These are phyloP conservation scores for Cygnus atratus DNA, from an alignment of 2,113 vertebrate genomes.

Conservation along the genomic window DNA sequence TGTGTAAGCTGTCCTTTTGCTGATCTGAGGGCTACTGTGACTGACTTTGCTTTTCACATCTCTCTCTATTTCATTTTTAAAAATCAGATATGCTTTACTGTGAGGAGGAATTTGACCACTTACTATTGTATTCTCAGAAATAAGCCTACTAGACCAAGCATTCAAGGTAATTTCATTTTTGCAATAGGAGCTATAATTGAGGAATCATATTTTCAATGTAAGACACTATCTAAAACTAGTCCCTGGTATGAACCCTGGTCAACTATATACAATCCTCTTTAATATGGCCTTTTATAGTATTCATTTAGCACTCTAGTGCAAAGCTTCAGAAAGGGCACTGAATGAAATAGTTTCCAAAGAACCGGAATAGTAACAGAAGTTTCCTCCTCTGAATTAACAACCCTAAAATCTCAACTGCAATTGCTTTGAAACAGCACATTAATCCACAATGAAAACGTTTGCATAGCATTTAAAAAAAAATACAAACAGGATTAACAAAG, in stretches of 20 bases:
- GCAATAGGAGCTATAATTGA: constrained; percentile 69
- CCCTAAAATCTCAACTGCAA: constrained; percentile 61
- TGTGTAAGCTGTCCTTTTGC: constrained; percentile 31
- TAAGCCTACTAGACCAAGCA: constrained; percentile 57
- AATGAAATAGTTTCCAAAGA: constrained; percentile 70
- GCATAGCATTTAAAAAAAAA: constrained; percentile 46
- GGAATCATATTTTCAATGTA: constrained; percentile 65
- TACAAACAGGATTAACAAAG: constrained; percentile 39
- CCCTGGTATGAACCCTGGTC: constrained; percentile 63
- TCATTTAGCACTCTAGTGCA: constrained; percentile 49
- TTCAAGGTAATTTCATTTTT: constrained; percentile 76
- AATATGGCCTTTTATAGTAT: constrained; percentile 69
- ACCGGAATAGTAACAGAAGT: not conserved
- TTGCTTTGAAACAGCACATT: constrained; percentile 54
- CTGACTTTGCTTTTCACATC: constrained; percentile 37
- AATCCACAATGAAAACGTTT: constrained; percentile 63
- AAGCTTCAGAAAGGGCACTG: constrained; percentile 44
- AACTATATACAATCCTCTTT: constrained; percentile 67
- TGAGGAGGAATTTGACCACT: constrained; percentile 56
- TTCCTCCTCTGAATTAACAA: constrained; percentile 50
- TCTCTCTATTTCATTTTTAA: constrained; percentile 38
- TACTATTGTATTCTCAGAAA: constrained; percentile 55
- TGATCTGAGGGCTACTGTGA: not conserved
- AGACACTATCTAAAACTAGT: constrained; percentile 64
- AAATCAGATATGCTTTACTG: constrained; percentile 52